Percentiles rank a stretch among this genome's conserved stretches.
Conservation (phyloP, 2,113 vertebrate genomes). For the Chaetorhynchus papuensis region DNA sequence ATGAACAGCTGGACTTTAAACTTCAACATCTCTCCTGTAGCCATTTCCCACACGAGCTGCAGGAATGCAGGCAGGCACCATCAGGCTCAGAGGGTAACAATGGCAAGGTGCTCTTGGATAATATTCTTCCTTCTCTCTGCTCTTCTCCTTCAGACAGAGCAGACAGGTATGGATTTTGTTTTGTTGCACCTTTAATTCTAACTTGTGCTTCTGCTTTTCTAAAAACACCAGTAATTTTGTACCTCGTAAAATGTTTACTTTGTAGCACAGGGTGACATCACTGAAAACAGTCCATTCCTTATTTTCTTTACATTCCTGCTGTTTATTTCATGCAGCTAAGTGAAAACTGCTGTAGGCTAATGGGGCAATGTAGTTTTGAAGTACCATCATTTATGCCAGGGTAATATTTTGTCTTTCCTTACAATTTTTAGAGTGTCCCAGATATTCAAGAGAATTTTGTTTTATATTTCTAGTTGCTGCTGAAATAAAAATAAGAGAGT, state of each 20-base stretch:
- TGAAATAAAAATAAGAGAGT: not conserved
- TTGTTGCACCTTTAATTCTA: not conserved
- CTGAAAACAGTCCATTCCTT: not conserved
- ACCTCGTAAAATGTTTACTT: not conserved
- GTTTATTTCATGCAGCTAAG: not conserved
- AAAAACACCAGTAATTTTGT: not conserved
- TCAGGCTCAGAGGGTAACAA: not conserved
- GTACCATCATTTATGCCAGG: not conserved
- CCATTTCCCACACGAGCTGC: not conserved
- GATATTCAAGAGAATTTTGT: not conserved
- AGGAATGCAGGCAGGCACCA: not conserved
- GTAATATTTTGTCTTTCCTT: not conserved
- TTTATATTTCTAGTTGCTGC: not conserved
- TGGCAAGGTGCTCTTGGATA: constrained; percentile 52
- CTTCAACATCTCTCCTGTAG: not conserved
- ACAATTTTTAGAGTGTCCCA: not conserved
- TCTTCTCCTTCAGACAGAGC: constrained; percentile 55
- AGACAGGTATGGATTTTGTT: constrained; percentile 65
- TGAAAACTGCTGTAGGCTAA: not conserved
- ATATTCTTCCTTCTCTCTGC: constrained; percentile 40
- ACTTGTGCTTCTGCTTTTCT: not conserved
- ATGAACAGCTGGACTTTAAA: constrained; percentile 62
- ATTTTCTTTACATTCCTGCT: not conserved
- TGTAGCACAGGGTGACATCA: not conserved
- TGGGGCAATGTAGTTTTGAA: not conserved